Evolutionary conservation across 2,888 invertebrate genomes (phyloP), one percentile per base, ranked within the genome.

Genomic region (Epicampocera succincta): DNA sequence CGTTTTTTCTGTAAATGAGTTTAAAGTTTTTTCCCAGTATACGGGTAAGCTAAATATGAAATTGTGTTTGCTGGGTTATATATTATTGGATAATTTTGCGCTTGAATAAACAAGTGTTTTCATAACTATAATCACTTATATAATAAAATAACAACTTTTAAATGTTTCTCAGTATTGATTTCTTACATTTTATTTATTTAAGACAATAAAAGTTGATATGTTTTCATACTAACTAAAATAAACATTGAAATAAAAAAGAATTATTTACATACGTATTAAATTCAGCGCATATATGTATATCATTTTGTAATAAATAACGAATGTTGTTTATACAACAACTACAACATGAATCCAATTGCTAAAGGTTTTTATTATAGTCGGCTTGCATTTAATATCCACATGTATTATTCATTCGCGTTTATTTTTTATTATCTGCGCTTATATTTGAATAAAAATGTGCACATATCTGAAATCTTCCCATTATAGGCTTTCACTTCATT

Each of bases 41-140:
- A 42, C 25, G 25, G 2, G 25, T 25, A 25, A 3, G 25, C 3
- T 25, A 25, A 25, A 25, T 2, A 2, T 25, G 25, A 25, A 25
- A 3, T 25, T 25, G 5, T 50, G 60, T 54, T 71, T 71, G 48
- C 13, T 48, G 50, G 71, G 21, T 2, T 48, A 38, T 61, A 29
- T 72, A 17, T 21, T 11, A 52, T 61, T 72, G 50, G 50, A 25
- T 40, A 72, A 61, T 72, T 72, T 61, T 72, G 42, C 50, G 61
- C 72, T 72, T 72, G 38, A 61, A 61, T 61, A 33, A 52, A 66
- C 65, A 66, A 52, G 61, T 63, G 29, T 48, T 11, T 19, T 46
- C 17, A 40, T 52, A 48, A 3, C 21, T 15, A 21, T 40, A 21
- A 50, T 50, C n/a, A 17, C 46, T 72, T 61, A n/a, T 61, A 52